Percentiles rank a stretch among this genome's conserved stretches.
Conservation (phyloP, 2,888 invertebrate genomes). For the Nephrotoma guestfalica region DNA sequence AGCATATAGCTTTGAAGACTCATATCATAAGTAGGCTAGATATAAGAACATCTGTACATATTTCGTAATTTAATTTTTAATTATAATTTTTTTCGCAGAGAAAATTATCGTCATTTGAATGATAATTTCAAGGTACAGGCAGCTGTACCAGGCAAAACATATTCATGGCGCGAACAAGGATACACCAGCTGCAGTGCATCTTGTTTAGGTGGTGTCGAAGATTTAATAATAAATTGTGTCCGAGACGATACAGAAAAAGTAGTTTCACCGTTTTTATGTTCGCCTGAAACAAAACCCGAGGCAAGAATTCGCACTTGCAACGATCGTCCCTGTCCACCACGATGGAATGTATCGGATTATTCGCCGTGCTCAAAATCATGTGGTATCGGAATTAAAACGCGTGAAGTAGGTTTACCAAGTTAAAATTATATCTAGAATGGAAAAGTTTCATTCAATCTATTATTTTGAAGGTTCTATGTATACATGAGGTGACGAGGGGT, state of each 20-base stretch:
- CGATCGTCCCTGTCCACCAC: conserved; percentile 87
- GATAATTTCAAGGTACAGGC: conserved; percentile 50
- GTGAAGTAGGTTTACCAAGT: conserved; percentile 51
- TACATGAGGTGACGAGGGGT: conserved; percentile 60
- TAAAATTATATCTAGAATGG: neutral
- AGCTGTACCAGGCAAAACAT: conserved; percentile 62
- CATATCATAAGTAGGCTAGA: conserved; percentile 21
- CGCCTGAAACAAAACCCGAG: conserved; percentile 75
- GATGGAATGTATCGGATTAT: conserved; percentile 86
- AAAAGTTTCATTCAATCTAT: neutral
- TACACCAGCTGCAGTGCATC: conserved; percentile 90
- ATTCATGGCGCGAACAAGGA: conserved; percentile 79
- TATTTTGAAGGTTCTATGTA: conserved; percentile 23
- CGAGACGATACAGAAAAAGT: conserved; percentile 75
- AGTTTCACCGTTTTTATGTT: conserved; percentile 76
- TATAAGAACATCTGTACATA: neutral
- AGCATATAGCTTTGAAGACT: conserved; percentile 39
- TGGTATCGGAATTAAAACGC: conserved; percentile 83
- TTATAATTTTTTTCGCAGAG: neutral
- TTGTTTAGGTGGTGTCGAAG: conserved; percentile 79
- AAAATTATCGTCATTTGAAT: conserved; percentile 13
- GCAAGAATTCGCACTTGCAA: conserved; percentile 82
- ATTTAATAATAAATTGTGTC: conserved; percentile 77
- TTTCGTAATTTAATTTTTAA: neutral
- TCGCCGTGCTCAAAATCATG: conserved; percentile 84